Percentiles rank a stretch among this genome's conserved stretches.
These are phyloP conservation scores for Chelon labrosus DNA, from an alignment of 2,797 vertebrate genomes.

Conservation along the genomic window DNA sequence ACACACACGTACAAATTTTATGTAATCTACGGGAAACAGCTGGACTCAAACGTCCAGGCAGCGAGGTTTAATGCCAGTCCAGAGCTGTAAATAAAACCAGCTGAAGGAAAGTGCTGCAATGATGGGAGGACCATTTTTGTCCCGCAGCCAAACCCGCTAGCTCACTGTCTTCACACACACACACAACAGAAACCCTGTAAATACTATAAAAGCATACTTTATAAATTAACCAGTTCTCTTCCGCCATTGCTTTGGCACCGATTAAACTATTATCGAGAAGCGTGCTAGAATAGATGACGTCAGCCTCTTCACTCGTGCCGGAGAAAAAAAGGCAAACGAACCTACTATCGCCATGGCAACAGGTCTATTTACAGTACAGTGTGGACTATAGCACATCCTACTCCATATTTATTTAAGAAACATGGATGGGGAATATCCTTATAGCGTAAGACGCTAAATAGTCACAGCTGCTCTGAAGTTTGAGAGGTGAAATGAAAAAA, in stretches of 20 bases:
- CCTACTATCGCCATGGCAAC: constrained; percentile 69
- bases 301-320: constrained; percentile 17
- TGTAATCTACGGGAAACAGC: constrained; percentile 74
- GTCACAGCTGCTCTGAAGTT: constrained; percentile 11
- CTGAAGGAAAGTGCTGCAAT: constrained; percentile 52
- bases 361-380: constrained; percentile 68
- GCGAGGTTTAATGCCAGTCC: constrained; percentile 74
- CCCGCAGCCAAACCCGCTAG: constrained; percentile 29
- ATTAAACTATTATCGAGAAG: constrained; percentile 24
- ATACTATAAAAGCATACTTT: not conserved
- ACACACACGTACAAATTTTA: constrained; percentile 29
- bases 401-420: constrained; percentile 31
- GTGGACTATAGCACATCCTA: constrained; percentile 45
- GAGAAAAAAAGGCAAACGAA: constrained; percentile 31
- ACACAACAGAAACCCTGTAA: constrained; percentile 21
- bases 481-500: not conserved
- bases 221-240: constrained; percentile 12
- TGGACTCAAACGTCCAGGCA: constrained; percentile 59
- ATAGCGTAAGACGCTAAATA: constrained; percentile 6
- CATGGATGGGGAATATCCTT: constrained; percentile 38
- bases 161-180: constrained; percentile 31
- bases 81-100: constrained; percentile 69
- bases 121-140: constrained; percentile 54
- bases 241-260: not conserved
- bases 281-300: constrained; percentile 35